Base-by-base conservation (phyloP, 2,797 vertebrate genomes). In the Mycteria americana region DNA sequence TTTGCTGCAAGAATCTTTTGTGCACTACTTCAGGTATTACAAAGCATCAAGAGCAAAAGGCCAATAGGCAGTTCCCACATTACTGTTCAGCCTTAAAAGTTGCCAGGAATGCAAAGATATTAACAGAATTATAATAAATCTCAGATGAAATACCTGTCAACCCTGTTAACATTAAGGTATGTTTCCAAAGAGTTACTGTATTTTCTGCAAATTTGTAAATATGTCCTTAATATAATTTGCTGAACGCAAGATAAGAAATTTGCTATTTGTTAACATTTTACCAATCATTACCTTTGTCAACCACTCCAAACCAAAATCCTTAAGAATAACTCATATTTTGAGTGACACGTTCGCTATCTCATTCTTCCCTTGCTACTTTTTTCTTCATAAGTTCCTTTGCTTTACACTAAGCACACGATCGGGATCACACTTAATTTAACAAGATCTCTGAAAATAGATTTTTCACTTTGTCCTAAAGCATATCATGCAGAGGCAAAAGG, bases 401-500 rank as follows among this genome's bases (percentile, higher is more conserved):
- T 85, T 63, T 21, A 10, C 45, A 70, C 27, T 53, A 85, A 63
- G 54, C 67, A 76, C 46, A 1, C 1, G 0, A 77, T 85, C n/a
- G 65, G 43, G 56, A 76, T 88, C 75, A 63, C 4, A 25, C 37
- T 77, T 60, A 35, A 82, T 73, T 73, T 79, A 79, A 85, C 50
- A 24, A 89, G 22, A 39, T 45, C n/a, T 43, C 79, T 57, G 53
- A 39, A 95, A 89, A 78, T 6, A 94, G 59, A 63, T 60, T 64
- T 92, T 91, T 91, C 48, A 56, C 48, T 88, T 77, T 54, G 46
- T 86, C 85, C 75, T 83, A 72, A 78, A 87, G 76, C 50, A 62
- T n/a, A 77, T 60, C 67, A 56, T 8, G 14, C 43, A 60, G 62
- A 83, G 65, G 81, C 89, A 91, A 78, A 87, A 92, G 91, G 62